These are phyloP conservation scores for Drosophila seguyi DNA, from an alignment of 1,140 invertebrate genomes.

Conservation along the genomic window DNA sequence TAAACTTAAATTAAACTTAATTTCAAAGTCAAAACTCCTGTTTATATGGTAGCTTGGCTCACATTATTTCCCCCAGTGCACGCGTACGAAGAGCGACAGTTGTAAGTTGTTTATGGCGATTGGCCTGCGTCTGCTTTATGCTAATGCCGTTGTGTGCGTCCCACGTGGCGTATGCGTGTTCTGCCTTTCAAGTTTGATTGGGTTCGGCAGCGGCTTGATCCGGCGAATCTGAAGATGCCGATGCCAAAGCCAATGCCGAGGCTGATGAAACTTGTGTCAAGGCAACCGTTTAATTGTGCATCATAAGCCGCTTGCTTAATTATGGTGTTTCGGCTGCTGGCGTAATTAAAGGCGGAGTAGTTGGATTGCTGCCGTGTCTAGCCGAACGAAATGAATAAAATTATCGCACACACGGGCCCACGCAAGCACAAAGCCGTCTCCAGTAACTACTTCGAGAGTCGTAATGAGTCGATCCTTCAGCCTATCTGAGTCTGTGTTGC, in stretches of 20 bases:
- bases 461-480: slow-evolving; percentile 42
- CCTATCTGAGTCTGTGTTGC: slow-evolving; percentile 3
- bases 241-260: slow-evolving; percentile 9
- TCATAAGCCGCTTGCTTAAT: slow-evolving; percentile 74
- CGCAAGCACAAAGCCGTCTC: slow-evolving; percentile 33
- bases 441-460: slow-evolving; percentile 38
- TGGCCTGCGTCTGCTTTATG: slow-evolving; percentile 53
- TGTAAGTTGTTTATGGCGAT: slow-evolving; percentile 56
- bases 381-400: slow-evolving; percentile 64
- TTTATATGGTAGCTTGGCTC: not conserved
- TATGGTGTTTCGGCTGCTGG: slow-evolving; percentile 46
- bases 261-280: slow-evolving; percentile 46
- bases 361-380: slow-evolving; percentile 43
- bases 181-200: slow-evolving; percentile 53
- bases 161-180: slow-evolving; percentile 71
- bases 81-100: slow-evolving; percentile 18
- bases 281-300: slow-evolving; percentile 73
- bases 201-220: slow-evolving; percentile 12
- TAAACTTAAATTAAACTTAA: not conserved
- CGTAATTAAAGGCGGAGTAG: slow-evolving; percentile 50
- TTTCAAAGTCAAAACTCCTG: not conserved
- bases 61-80: slow-evolving; percentile 1
- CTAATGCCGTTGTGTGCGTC: slow-evolving; percentile 54
- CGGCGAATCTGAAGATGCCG: slow-evolving; percentile 19
- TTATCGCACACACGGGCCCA: slow-evolving; percentile 41